Base-by-base conservation (phyloP, 2,113 vertebrate genomes). In the Pycnonotus jocosus region DNA sequence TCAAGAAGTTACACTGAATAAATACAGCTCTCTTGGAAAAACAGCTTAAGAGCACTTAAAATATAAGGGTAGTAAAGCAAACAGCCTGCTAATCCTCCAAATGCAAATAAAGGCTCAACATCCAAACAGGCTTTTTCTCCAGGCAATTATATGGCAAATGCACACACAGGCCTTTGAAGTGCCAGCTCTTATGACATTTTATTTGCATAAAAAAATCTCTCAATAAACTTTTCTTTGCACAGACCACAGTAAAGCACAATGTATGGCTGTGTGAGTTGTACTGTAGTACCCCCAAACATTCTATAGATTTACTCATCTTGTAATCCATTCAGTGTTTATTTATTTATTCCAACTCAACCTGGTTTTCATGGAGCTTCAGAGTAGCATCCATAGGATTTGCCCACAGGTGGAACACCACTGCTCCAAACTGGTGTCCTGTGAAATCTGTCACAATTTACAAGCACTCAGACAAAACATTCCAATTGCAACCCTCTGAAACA, bases 1-100 rank as follows among this genome's bases (percentile, higher is more conserved):
- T 96, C 95, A 96, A 84, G 74, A 88, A 94, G 90, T 86, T 93
- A n/a, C 33, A 51, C 47, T 86, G 58, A 92, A 95, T 87, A 97
- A 90, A 91, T 81, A 82, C 95, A 95, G n/a, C 54, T 80, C 74
- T 74, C 44, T 58, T 76, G 56, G 80, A 90, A 90, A 96, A 91
- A 84, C 51, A 86, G 50, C 64, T 84, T 68, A 96, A 96, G 88
- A 79, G 83, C 90, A 87, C 95, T 97, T 95, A 88, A 88, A 93
- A 64, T 70, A 65, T 93, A 91, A 92, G 58, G 54, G 76, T 62
- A 82, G 69, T 51, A 86, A 84, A 90, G 94, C 88, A 95, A 95
- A 97, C 92, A 96, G 58, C 15, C 79, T 92, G 83, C 57, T 95
- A 95, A 92, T 94, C 72, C 61, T 93, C 81, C 47, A 93, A 91